Evolutionary conservation across 2,888 invertebrate species (phyloP).

Genomic region (Eupeodes luniger): DNA sequence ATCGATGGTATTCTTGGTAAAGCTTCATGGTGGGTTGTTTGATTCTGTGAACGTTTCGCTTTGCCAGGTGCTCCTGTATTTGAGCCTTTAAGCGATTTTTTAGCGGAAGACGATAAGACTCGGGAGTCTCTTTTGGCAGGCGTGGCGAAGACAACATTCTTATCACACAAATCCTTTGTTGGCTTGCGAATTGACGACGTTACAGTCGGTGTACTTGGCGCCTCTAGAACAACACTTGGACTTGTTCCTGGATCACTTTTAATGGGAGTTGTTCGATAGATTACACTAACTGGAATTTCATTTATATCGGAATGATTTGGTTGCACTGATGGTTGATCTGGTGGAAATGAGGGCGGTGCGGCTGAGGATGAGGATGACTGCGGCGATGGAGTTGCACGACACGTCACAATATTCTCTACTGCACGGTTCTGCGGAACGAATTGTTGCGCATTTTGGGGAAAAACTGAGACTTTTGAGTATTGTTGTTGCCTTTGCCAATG

Average conservation of each 20-base stretch:
- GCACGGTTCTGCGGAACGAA: conserved; percentile 25
- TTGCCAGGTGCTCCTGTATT: conserved; percentile 51
- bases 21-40: conserved; percentile 85
- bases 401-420: conserved; percentile 32
- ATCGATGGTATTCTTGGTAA: conserved; percentile 86
- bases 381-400: conserved; percentile 7
- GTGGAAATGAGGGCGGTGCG: conserved; percentile 32
- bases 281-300: conserved; percentile 83
- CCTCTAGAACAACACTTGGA: conserved; percentile 39
- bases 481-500: conserved; percentile 64
- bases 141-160: conserved; percentile 67
- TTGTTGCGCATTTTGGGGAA: conserved; percentile 41
- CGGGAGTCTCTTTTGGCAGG: conserved; percentile 76
- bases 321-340: conserved; percentile 53
- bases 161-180: conserved; percentile 45
- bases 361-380: not conserved
- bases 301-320: conserved; percentile 83
- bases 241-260: conserved; percentile 52
- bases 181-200: conserved; percentile 52
- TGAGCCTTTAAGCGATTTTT: conserved; percentile 61
- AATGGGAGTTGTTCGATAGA: conserved; percentile 79
- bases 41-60: conserved; percentile 77
- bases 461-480: conserved; percentile 64
- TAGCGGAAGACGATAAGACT: conserved; percentile 72
- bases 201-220: conserved; percentile 34